phyloP scores from a whole-genome alignment of 2,797 vertebrate genomes.

The Clarias fuscus region DNA sequence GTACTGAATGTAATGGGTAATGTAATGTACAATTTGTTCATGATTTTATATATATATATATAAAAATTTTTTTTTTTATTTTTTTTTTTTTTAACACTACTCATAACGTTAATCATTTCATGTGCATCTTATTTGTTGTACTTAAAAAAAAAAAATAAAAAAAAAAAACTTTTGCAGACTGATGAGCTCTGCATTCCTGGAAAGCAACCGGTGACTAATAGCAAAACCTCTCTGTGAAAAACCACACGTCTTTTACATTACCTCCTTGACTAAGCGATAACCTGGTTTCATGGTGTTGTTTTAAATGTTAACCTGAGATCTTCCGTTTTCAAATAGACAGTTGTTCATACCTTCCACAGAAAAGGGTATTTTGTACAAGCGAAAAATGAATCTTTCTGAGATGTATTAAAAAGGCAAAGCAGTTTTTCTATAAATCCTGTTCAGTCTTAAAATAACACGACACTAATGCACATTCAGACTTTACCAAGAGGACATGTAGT shows the following conservation, averaged over 20 bases:
- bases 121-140: background rate
- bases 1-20: no score
- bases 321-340: background rate
- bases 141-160: no score
- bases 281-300: background rate
- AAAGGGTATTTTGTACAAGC: background rate
- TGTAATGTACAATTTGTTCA: background rate
- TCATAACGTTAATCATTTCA: background rate
- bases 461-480: no score
- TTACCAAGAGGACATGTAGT: background rate
- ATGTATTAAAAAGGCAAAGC: background rate
- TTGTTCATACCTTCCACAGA: background rate
- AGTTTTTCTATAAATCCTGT: no score
- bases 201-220: slow-evolving; percentile 39
- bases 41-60: no score
- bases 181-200: slow-evolving; percentile 26
- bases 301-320: background rate
- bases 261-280: background rate
- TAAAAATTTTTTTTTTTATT: no score
- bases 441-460: no score
- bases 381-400: background rate
- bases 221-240: slow-evolving; percentile 7
- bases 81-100: background rate
- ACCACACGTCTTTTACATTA: slow-evolving; percentile 14
- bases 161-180: background rate